These are phyloP conservation scores for Amblyjoppa proteus DNA, from an alignment of 2,888 invertebrate species.

Conservation along the genomic window DNA sequence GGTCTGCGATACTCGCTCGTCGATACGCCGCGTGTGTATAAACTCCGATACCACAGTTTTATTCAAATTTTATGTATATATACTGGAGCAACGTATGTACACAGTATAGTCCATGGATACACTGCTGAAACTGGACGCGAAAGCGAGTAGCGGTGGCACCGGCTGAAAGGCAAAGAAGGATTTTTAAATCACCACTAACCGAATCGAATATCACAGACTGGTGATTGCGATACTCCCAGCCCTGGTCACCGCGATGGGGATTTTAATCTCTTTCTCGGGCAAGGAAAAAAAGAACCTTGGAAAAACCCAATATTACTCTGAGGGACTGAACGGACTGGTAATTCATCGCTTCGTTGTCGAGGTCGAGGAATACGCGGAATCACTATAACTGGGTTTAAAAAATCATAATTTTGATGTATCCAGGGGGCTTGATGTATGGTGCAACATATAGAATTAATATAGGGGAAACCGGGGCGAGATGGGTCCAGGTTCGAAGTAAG, in stretches of 20 bases:
- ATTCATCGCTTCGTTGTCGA: slow-evolving; percentile 3
- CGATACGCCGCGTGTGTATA: slow-evolving; percentile 43
- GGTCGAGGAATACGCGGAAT: not conserved
- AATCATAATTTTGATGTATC: not conserved
- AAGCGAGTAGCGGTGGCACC: not conserved
- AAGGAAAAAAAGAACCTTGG: not conserved
- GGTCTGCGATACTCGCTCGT: slow-evolving; percentile 22
- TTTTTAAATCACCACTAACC: slow-evolving; percentile 42
- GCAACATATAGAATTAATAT: not conserved
- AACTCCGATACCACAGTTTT: slow-evolving; percentile 60
- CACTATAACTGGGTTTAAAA: not conserved
- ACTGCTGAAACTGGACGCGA: not conserved
- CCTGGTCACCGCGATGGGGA: not conserved
- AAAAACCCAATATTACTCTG: not conserved
- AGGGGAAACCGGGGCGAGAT: no score
- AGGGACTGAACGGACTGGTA: not conserved
- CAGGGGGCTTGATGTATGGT: not conserved
- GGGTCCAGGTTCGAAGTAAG: no score
- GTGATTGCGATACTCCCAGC: slow-evolving; percentile 18
- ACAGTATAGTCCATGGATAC: not conserved
- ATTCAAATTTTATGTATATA: slow-evolving; percentile 66
- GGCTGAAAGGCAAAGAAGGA: slow-evolving; percentile 10
- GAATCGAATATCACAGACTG: slow-evolving; percentile 22
- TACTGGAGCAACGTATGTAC: not conserved
- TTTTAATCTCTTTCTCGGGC: slow-evolving; percentile 19